These are phyloP conservation scores for Belgica antarctica DNA, from an alignment of 2,888 invertebrate species.

Conservation along the genomic window DNA sequence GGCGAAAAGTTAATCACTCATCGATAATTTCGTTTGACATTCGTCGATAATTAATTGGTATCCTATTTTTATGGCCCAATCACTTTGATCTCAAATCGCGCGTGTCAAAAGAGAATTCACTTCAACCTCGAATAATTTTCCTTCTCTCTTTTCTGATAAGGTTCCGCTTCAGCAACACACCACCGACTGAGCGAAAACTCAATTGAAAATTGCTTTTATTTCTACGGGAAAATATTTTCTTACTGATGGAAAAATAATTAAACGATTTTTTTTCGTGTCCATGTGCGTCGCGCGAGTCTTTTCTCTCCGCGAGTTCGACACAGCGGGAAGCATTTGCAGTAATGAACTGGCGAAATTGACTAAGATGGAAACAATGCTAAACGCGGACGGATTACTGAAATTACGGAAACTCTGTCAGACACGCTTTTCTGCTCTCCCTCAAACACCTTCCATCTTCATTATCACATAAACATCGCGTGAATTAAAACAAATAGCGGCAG, in stretches of 20 bases:
- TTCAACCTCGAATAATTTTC: neutral
- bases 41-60: neutral
- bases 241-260: constrained; percentile 21
- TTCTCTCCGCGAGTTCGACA: neutral
- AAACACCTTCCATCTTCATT: constrained; percentile 4
- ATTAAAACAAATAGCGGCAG: neutral
- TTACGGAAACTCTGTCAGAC: neutral
- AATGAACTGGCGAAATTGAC: neutral
- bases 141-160: neutral
- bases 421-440: neutral
- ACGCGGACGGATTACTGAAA: neutral
- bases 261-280: neutral
- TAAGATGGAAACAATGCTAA: neutral
- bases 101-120: neutral
- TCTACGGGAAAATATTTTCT: neutral
- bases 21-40: neutral
- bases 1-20: neutral
- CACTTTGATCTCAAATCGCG: neutral
- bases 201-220: constrained; percentile 23
- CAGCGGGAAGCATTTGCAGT: no score
- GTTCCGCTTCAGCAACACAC: neutral
- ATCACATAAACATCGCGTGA: neutral
- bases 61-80: neutral
- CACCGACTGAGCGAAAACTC: constrained; percentile 12
- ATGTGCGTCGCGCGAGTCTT: constrained; percentile 11